Conservation (phyloP, 2,888 invertebrate genomes). For the Eledone cirrhosa region DNA sequence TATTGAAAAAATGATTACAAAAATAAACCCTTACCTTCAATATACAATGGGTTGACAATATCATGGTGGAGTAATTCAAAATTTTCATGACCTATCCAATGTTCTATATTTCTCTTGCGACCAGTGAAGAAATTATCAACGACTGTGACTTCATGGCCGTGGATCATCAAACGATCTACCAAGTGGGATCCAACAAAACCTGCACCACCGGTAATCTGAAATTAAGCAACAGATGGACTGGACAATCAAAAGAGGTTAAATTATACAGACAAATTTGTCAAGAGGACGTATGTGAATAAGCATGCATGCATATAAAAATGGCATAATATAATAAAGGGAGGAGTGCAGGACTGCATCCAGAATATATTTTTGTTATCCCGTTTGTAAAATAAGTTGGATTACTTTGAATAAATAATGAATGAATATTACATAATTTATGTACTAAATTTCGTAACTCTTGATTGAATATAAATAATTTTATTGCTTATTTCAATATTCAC, state of each 20-base stretch:
- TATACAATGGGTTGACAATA: conserved; percentile 95
- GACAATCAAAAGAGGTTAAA: neutral
- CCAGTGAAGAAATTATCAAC: conserved; percentile 99
- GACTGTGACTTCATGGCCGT: conserved; percentile 94
- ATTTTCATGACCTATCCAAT: conserved; percentile 99
- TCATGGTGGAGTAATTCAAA: conserved; percentile 99
- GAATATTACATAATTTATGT: too few relatives aligned
- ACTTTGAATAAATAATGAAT: too few relatives aligned
- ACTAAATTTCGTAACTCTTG: too few relatives aligned
- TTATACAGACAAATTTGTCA: too few relatives aligned
- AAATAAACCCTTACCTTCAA: conserved; percentile 80
- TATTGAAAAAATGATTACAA: too few relatives aligned
- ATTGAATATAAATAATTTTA: too few relatives aligned
- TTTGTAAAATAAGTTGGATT: too few relatives aligned
- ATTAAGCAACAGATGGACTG: conserved; percentile 3
- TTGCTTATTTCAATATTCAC: too few relatives aligned
- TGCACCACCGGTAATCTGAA: conserved; percentile 90
- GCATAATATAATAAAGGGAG: neutral
- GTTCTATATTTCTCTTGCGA: conserved; percentile 94
- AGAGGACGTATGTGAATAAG: neutral
- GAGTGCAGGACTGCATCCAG: too few relatives aligned
- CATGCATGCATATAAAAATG: neutral
- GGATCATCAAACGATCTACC: conserved; percentile 92
- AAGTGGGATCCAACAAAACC: conserved; percentile 99
- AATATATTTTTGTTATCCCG: too few relatives aligned